A percentile compares a stretch with the other conserved stretches of the same genome.
phyloP scores from a whole-genome alignment of 2,888 invertebrate genomes.

The Drosophila birchii region DNA sequence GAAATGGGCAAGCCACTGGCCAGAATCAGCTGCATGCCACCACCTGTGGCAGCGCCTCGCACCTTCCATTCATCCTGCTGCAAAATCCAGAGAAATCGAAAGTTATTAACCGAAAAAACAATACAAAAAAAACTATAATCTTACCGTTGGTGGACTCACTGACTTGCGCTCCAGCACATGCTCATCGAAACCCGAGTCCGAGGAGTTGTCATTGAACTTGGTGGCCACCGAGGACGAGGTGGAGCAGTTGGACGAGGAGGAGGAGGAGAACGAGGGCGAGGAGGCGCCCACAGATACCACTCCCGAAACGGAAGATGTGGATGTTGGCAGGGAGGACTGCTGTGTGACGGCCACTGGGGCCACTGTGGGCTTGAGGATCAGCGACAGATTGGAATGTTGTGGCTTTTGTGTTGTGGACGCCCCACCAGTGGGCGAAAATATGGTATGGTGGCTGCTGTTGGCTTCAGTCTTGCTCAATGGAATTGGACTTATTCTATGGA shows the following conservation, averaged over 20 bases:
- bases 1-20: conserved; percentile 80
- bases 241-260: conserved; percentile 75
- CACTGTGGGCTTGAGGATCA: conserved; percentile 49
- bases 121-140: conserved; percentile 23
- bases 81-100: conserved; percentile 6
- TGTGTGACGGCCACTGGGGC: neutral
- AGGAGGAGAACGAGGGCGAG: conserved; percentile 77
- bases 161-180: conserved; percentile 83
- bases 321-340: conserved; percentile 11
- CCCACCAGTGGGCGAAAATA: conserved; percentile 1
- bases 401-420: conserved; percentile 33
- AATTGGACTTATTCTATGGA: conserved; percentile 79
- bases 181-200: conserved; percentile 91
- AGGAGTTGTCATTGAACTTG: conserved; percentile 88
- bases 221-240: conserved; percentile 79
- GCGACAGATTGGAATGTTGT: conserved; percentile 68
- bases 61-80: conserved; percentile 81
- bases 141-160: conserved; percentile 82
- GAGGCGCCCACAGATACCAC: conserved; percentile 66
- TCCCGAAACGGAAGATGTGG: conserved; percentile 13
- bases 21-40: conserved; percentile 78
- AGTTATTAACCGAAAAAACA: neutral
- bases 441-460: conserved; percentile 3
- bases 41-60: conserved; percentile 49
- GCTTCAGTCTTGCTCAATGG: conserved; percentile 80